These are phyloP conservation scores for Calonectris borealis DNA, from an alignment of 2,113 vertebrate genomes.

Conservation along the genomic window DNA sequence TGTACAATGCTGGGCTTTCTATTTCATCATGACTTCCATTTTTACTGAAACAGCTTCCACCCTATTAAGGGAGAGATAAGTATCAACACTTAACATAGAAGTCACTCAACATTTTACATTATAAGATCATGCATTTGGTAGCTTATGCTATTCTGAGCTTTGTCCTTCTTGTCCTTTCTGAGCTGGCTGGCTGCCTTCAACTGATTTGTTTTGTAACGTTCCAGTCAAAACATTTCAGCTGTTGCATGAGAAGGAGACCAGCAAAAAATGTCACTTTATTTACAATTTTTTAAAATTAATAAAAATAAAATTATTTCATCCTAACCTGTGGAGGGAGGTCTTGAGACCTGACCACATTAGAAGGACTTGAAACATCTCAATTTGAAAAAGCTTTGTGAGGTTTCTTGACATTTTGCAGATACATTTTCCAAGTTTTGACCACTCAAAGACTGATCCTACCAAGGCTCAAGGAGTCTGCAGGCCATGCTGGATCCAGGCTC, in stretches of 20 bases:
- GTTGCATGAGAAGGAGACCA: constrained; percentile 7
- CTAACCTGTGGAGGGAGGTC: background rate
- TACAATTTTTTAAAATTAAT: background rate
- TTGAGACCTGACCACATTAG: background rate
- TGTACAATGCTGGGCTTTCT: background rate
- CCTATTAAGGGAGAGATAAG: background rate
- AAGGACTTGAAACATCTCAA: background rate
- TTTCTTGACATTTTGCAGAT: background rate
- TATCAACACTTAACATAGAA: constrained; percentile 16
- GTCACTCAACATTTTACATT: constrained; percentile 24
- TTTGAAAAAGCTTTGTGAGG: background rate
- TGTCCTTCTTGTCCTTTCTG: constrained; percentile 32
- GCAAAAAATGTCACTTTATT: background rate
- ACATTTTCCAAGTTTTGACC: background rate
- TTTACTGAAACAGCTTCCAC: background rate
- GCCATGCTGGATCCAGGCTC: background rate
- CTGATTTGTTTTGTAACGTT: constrained; percentile 11
- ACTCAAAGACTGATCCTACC: background rate
- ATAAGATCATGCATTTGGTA: constrained; percentile 16
- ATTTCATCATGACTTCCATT: background rate
- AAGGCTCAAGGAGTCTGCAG: background rate
- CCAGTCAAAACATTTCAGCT: constrained; percentile 53
- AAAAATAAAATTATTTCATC: constrained; percentile 2
- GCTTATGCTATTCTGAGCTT: background rate
- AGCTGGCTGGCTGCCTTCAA: constrained; percentile 25